phyloP scores from a whole-genome alignment of 1,140 invertebrate genomes.

The Pseudomyrmex pallidus region DNA sequence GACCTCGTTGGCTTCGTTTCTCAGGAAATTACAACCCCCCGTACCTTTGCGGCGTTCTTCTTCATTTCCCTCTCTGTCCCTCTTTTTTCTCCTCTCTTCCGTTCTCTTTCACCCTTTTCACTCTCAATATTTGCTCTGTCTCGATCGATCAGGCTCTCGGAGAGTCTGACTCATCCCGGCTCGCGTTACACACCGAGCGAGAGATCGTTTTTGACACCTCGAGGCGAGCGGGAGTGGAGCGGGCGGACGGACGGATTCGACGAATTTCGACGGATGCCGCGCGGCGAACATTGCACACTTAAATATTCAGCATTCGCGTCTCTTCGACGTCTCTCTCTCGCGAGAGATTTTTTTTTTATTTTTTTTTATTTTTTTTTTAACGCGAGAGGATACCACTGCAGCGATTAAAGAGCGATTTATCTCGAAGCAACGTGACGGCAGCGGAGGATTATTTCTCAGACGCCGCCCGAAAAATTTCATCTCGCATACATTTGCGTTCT shows the following conservation, averaged over 20 bases:
- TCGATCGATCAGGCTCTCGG: slow-evolving; percentile 41
- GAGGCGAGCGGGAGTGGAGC: background rate
- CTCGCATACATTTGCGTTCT: background rate
- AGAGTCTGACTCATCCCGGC: slow-evolving; percentile 27
- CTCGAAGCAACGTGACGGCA: background rate
- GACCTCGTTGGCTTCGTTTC: slow-evolving; percentile 51
- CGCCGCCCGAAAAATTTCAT: background rate
- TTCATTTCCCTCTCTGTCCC: slow-evolving; percentile 26
- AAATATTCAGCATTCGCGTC: slow-evolving; percentile 42
- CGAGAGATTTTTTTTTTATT: background rate
- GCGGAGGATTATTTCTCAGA: background rate
- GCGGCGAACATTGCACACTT: slow-evolving; percentile 12
- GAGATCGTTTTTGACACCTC: background rate
- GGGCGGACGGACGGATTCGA: background rate
- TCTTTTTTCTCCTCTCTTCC: background rate
- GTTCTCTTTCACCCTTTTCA: background rate
- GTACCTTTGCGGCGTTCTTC: slow-evolving; percentile 38
- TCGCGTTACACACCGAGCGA: slow-evolving; percentile 31
- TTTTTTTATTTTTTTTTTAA: background rate
- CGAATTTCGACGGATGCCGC: slow-evolving; percentile 22
- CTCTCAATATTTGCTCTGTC: slow-evolving; percentile 52
- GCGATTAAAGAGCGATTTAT: slow-evolving; percentile 34
- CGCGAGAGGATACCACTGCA: slow-evolving; percentile 1
- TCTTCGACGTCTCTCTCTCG: background rate
- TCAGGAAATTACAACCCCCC: slow-evolving; percentile 48